Conservation (phyloP, 2,113 vertebrate genomes). For the Rafetus swinhoei region DNA sequence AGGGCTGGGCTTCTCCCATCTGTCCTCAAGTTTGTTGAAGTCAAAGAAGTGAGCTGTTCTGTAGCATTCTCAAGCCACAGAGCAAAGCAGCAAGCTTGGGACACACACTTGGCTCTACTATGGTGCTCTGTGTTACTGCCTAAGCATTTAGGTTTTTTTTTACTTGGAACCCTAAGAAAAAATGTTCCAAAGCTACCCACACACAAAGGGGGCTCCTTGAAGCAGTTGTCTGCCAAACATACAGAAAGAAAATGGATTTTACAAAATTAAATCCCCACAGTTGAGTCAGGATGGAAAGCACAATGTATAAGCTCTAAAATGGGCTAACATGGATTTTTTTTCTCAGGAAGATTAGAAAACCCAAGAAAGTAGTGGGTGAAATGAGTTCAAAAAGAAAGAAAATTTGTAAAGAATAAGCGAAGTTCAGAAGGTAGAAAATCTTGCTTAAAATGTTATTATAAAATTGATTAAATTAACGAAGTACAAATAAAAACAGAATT, state of each 20-base stretch:
- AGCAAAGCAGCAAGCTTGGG: neutral
- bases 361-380: neutral
- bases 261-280: neutral
- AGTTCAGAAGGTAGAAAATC: neutral
- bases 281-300: neutral
- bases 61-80: neutral
- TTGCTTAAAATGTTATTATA: neutral
- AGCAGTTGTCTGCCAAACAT: neutral
- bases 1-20: neutral
- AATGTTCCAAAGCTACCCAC: neutral
- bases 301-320: neutral
- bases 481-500: neutral
- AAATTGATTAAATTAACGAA: neutral
- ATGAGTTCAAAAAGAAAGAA: neutral
- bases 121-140: neutral
- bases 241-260: neutral
- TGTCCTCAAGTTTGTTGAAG: accelerated
- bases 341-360: neutral
- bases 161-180: neutral
- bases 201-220: neutral
- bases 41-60: neutral
- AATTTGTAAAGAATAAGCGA: neutral
- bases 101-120: neutral
- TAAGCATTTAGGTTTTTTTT: neutral
- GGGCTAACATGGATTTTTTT: neutral